phyloP scores from a whole-genome alignment of 2,797 vertebrate species.

The Xiphophorus birchmanni region DNA sequence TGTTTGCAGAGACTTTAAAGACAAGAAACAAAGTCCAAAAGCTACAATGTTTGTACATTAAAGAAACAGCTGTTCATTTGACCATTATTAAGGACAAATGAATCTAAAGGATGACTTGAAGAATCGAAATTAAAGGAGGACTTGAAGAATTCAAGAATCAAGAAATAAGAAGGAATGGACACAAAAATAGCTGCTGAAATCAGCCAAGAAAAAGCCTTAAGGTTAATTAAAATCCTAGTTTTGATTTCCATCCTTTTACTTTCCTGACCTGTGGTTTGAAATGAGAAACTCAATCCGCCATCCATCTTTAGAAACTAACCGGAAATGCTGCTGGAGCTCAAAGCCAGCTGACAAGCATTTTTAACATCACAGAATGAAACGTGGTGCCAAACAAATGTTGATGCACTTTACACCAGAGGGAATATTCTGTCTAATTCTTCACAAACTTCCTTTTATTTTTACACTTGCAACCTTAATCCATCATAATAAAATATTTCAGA shows the following conservation, averaged over 20 bases:
- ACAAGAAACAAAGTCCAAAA: slow-evolving; percentile 54
- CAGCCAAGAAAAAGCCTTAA: background rate
- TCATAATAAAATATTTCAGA: background rate
- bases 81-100: slow-evolving; percentile 7
- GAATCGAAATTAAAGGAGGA: too few species aligned
- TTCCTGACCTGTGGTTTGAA: background rate
- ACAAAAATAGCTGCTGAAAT: background rate
- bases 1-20: slow-evolving; percentile 51
- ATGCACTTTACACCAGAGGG: slow-evolving; percentile 13
- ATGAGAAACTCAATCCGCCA: background rate
- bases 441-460: slow-evolving; percentile 1
- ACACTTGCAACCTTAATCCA: background rate
- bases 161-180: background rate
- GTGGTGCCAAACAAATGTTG: slow-evolving; percentile 19
- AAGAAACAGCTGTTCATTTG: slow-evolving; percentile 27
- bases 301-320: background rate
- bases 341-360: slow-evolving; percentile 1
- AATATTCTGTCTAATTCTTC: slow-evolving; percentile 1
- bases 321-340: background rate
- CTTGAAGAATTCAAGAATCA: background rate
- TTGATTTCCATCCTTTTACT: background rate
- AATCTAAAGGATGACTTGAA: background rate
- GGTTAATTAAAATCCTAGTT: background rate
- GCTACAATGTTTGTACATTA: slow-evolving; percentile 19
- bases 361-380: slow-evolving; percentile 11